Conservation (phyloP, 2,888 invertebrate genomes). For the Onchidella celtica region DNA sequence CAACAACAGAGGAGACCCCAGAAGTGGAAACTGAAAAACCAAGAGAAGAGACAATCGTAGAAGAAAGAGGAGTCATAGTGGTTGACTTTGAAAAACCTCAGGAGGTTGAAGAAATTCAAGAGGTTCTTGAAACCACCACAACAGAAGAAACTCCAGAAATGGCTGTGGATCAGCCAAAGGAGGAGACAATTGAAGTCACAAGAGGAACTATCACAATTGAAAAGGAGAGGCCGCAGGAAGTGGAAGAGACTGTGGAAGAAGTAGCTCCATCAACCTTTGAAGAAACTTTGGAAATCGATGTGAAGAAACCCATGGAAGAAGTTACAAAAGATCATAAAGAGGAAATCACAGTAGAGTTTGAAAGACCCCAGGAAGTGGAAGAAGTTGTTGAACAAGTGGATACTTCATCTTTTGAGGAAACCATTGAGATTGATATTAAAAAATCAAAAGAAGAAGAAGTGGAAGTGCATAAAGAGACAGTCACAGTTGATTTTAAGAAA, state of each 20-base stretch:
- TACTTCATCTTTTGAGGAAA: conserved; percentile 52
- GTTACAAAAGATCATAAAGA: conserved; percentile 34
- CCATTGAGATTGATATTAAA: conserved; percentile 43
- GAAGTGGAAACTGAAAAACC: conserved; percentile 53
- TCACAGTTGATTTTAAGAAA: conserved; percentile 48
- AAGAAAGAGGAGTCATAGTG: conserved; percentile 54
- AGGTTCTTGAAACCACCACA: conserved; percentile 45
- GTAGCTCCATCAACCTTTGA: conserved; percentile 41
- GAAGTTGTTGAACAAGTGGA: conserved; percentile 37
- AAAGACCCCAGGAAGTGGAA: conserved; percentile 45
- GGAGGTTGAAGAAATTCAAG: conserved; percentile 49
- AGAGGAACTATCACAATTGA: conserved; percentile 52
- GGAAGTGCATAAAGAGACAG: conserved; percentile 39
- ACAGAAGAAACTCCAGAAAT: conserved; percentile 51
- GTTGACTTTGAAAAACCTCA: conserved; percentile 48
- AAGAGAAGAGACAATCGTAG: conserved; percentile 57
- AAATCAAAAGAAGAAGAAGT: conserved; percentile 43
- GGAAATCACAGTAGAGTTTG: conserved; percentile 46
- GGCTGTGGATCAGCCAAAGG: conserved; percentile 45
- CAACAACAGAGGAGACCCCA: conserved; percentile 15
- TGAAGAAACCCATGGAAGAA: conserved; percentile 33
- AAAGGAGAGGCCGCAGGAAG: conserved; percentile 57
- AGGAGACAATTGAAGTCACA: conserved; percentile 47
- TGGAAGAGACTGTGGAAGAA: conserved; percentile 49
- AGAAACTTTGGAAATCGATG: conserved; percentile 53